Base-by-base conservation (phyloP, 2,888 invertebrate species). In the Tinea pellionella region DNA sequence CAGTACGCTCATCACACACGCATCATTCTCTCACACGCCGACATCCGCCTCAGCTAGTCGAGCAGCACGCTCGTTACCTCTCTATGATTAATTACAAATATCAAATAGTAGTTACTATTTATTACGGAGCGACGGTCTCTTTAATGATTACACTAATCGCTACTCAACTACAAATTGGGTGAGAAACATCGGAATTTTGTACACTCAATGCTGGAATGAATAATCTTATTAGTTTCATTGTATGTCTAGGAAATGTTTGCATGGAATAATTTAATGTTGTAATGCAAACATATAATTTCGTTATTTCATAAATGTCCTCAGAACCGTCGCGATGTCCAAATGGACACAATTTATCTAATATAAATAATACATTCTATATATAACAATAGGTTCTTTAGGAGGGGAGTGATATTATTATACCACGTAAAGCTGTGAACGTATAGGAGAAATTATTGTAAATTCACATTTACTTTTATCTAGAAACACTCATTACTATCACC, bases 391-490 rank as follows among this genome's bases (percentile, higher is more conserved):
- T 76, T 75, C 70, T 72, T 78, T 85, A 72, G 75, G 73, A 80
- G 83, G 81, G 83, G 84, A 75, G 72, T 72, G 73, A n/a, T n/a
- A n/a, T n/a, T 69, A 74, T 16, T 37, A 77, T 80, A 77, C 84
- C 84, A 80, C 78, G 84, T 86, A 84, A 85, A 86, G 84, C 84
- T 81, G 86, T 78, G 83, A 78, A 84, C 86, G 85, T 85, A 87
- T 82, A 86, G 80, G 81, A 81, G 85, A 24, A 24, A 86, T 78
- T 87, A 84, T 85, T 86, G 85, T 85, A 86, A 86, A 86, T 86
- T 84, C 85, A 86, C 86, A 85, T 83, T 83, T 84, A 37, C n/a
- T 80, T 85, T 80, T 87, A 87, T 85, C 85, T 85, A 86, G 85
- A 85, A 74, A 80, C 81, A 84, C 76, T 55, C 55, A 78, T 77